Evolutionary conservation across 2,888 invertebrate genomes (phyloP), one percentile per base, ranked within the genome.

Genomic region (Lasioglossum marginatum): DNA sequence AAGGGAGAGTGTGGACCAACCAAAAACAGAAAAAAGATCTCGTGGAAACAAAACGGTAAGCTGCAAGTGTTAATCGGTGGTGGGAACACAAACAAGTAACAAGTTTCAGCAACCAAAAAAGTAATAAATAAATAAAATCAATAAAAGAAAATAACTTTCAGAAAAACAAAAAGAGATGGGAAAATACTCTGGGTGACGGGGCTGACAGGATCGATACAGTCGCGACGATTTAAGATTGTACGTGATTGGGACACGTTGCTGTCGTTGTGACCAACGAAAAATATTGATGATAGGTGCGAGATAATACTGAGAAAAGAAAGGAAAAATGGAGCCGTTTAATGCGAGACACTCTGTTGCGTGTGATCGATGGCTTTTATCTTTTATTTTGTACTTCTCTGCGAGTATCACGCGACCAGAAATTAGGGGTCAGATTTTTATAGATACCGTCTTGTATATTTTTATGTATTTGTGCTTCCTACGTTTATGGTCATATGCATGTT

Each of bases 141-240:
- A 66, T 66, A 68, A 68, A 77, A 70, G 14, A 77, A 48, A 40
- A n/a, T 10, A 12, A 57, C 57, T n/a, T n/a, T n/a, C 57, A 4
- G 57, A 82, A 14, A 43, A 37, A 23, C 66, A 45, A 34, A 10
- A 16, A 76, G 31, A 48, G 12, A 10, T 31, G 52, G 71, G 72
- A 34, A 34, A 27, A 31, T 79, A 77, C 31, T 31, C 19, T n/a
- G 70, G 40, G 23, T 68, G 71, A 72, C 70, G 52, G 45, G 52
- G 45, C 34, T 79, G 66, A 79, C 76, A 76, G 81, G 81, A 66
- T 85, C 81, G 86, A 85, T 60, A 72, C 75, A 52, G 60, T 78
- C 48, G 66, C 76, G 73, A 72, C 40, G 37, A n/a, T 16, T 23
- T 10, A n/a, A 63, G 72, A 63, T 78, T 45, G 75, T n/a, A 52